These are phyloP conservation scores for Hoplodrina blanda DNA, from an alignment of 2,888 invertebrate species.

Conservation along the genomic window DNA sequence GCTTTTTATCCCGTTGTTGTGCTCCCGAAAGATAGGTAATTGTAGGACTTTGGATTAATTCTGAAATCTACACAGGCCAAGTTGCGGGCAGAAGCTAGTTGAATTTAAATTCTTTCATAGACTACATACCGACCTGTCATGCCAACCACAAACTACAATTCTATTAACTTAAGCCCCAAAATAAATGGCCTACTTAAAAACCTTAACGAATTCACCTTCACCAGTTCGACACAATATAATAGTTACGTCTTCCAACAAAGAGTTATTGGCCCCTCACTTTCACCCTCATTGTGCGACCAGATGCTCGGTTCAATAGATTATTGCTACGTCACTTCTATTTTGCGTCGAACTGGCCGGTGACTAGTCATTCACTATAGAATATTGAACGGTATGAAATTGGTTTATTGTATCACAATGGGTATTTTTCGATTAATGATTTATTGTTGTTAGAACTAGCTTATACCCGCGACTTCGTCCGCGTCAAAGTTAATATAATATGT, in stretches of 20 bases:
- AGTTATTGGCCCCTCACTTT: conserved; percentile 42
- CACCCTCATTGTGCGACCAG: conserved; percentile 38
- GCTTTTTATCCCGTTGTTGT: too few relatives aligned
- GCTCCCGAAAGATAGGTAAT: too few relatives aligned
- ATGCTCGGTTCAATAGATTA: conserved; percentile 48
- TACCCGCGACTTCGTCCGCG: too few relatives aligned
- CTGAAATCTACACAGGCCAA: too few relatives aligned
- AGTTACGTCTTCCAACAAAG: conserved; percentile 39
- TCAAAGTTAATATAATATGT: too few relatives aligned
- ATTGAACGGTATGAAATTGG: conserved; percentile 62
- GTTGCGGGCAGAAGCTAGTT: too few relatives aligned
- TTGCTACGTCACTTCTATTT: conserved; percentile 58
- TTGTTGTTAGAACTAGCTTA: too few relatives aligned
- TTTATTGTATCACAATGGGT: conserved; percentile 44
- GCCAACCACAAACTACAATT: conserved; percentile 6
- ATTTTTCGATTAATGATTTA: conserved; percentile 44
- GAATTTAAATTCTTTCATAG: neutral
- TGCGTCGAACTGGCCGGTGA: conserved; percentile 48
- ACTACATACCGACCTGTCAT: neutral
- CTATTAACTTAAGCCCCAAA: conserved; percentile 6
- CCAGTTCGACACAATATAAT: conserved; percentile 38
- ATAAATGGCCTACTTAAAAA: conserved; percentile 26
- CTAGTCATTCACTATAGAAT: conserved; percentile 35
- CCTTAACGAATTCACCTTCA: conserved; percentile 17
- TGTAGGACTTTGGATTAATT: too few relatives aligned